These are phyloP conservation scores for Rhagonycha lutea DNA, from an alignment of 2,888 invertebrate species.

Conservation along the genomic window DNA sequence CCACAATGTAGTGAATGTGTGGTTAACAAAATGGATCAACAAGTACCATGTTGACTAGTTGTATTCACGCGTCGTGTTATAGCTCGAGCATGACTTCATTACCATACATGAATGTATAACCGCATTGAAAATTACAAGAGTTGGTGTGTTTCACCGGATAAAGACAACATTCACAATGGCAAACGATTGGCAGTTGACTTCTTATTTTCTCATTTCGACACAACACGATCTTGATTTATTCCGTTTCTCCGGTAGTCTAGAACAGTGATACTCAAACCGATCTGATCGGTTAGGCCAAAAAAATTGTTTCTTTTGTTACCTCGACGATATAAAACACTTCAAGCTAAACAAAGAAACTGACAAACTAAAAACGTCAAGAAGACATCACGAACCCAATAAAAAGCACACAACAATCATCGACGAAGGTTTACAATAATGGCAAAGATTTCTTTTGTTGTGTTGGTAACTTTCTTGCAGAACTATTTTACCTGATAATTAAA, in stretches of 20 bases:
- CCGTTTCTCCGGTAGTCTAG: background rate
- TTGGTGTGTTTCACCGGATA: conserved; percentile 32
- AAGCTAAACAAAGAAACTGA: conserved; percentile 21
- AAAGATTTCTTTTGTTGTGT: conserved; percentile 16
- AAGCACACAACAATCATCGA: conserved; percentile 22
- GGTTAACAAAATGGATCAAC: conserved; percentile 15
- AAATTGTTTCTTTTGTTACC: background rate
- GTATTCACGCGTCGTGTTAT: conserved; percentile 41
- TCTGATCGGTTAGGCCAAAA: background rate
- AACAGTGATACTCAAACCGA: background rate
- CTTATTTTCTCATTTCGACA: conserved; percentile 38
- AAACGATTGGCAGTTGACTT: conserved; percentile 41
- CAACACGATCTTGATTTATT: conserved; percentile 3
- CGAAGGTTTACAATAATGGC: conserved; percentile 10
- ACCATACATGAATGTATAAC: conserved; percentile 42
- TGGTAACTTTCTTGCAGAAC: conserved; percentile 4
- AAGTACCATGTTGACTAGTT: conserved; percentile 33
- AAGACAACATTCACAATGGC: conserved; percentile 41
- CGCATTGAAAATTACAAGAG: conserved; percentile 40
- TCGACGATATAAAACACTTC: conserved; percentile 11
- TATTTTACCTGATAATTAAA: background rate
- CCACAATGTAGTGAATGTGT: background rate
- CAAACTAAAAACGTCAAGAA: conserved; percentile 24
- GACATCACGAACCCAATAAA: conserved; percentile 27
- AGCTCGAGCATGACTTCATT: conserved; percentile 42